phyloP scores from a whole-genome alignment of 1,140 invertebrate genomes.

The Penaeus vannamei region DNA sequence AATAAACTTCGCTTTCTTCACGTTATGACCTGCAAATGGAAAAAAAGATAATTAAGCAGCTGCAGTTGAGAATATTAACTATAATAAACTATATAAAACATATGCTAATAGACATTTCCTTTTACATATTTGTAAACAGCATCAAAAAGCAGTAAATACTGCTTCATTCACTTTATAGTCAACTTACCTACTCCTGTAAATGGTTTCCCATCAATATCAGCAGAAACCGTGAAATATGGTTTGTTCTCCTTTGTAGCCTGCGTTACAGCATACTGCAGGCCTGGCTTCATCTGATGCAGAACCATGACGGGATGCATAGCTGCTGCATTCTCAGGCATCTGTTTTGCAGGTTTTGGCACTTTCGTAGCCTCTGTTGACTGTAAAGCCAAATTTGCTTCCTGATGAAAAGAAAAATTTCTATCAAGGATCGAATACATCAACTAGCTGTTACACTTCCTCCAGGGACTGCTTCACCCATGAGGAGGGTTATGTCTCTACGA shows the following conservation, averaged over 20 bases:
- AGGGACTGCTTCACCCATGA: no score
- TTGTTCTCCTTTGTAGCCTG: constrained; percentile 72
- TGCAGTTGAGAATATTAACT: no score
- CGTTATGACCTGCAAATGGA: constrained; percentile 49
- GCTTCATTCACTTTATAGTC: no score
- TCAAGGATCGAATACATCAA: no score
- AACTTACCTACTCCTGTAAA: constrained; percentile 75
- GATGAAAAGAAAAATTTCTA: background rate
- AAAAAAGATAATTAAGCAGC: background rate
- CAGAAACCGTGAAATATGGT: constrained; percentile 73
- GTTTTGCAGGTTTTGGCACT: constrained; percentile 69
- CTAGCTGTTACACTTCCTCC: no score
- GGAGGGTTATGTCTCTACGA: no score
- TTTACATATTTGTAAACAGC: background rate
- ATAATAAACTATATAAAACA: no score
- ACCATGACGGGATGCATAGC: constrained; percentile 82
- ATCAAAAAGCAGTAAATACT: background rate
- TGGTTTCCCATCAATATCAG: constrained; percentile 74
- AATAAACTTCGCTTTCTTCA: constrained; percentile 58
- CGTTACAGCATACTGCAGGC: constrained; percentile 77
- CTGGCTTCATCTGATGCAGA: constrained; percentile 81
- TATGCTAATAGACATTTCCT: no score
- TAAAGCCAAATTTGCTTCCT: constrained; percentile 27
- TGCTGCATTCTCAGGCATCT: constrained; percentile 74
- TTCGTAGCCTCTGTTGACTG: constrained; percentile 67